These are phyloP conservation scores for Halcyon malimbica DNA, from an alignment of 2,113 vertebrate species.

Conservation along the genomic window DNA sequence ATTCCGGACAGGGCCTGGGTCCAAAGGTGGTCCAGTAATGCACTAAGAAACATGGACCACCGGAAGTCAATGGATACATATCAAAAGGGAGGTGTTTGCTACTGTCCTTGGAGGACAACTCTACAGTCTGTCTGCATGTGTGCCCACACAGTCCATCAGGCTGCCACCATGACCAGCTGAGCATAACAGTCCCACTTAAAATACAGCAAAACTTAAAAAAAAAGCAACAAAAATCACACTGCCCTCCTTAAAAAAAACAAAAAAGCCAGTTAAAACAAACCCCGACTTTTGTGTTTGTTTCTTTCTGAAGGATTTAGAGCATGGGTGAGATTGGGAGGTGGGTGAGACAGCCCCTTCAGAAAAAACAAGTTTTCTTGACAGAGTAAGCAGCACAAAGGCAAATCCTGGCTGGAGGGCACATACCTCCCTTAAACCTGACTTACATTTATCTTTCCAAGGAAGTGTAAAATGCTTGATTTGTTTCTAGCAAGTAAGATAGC, in stretches of 20 bases:
- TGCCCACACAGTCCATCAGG: neutral
- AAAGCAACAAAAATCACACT: neutral
- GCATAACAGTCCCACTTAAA: neutral
- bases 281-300: neutral
- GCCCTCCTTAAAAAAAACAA: neutral
- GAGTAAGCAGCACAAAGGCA: constrained; percentile 31
- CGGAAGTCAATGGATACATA: neutral
- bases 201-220: neutral
- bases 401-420: constrained; percentile 58
- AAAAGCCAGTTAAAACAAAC: neutral
- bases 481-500: neutral
- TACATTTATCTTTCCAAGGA: constrained; percentile 31
- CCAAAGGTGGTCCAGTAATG: neutral
- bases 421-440: constrained; percentile 21
- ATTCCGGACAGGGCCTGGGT: neutral
- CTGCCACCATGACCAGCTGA: neutral
- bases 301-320: neutral
- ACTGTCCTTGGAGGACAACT: neutral
- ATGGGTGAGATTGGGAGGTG: neutral
- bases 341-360: neutral
- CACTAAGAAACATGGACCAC: neutral
- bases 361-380: constrained; percentile 15
- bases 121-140: rapidly evolving
- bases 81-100: neutral
- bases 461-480: constrained; percentile 7